Base-by-base conservation (phyloP, 2,797 vertebrate species). In the Sphenodon punctatus region DNA sequence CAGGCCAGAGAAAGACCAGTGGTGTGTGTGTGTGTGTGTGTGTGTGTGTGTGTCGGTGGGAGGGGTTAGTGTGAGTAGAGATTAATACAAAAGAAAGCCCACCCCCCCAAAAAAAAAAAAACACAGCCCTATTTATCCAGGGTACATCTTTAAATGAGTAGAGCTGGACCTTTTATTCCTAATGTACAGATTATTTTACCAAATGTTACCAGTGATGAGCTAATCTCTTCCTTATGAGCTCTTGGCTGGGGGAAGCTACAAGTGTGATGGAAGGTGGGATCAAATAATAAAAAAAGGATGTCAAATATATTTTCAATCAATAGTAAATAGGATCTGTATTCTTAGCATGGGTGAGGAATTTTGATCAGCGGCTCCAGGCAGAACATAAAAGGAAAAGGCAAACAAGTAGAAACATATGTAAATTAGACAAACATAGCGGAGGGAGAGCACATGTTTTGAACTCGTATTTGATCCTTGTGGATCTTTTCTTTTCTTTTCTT, bases 351-450 rank as follows among this genome's bases (percentile, higher is more conserved):
- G 43, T 59, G 87, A 88, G 78, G 34, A 86, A 85, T 56, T 78
- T 85, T 86, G 71, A 60, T 78, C 78, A 43, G 63, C 25, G 13
- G 41, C 56, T 75, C 78, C 88, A n/a, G n/a, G 51, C 71, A 76
- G 58, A 86, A 56, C 41, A 64, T 45, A 80, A 91, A 86, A 85
- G 66, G 74, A 84, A 87, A 82, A 0, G 0, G 19, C 65, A 82
- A 77, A 80, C 66, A 64, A 22, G 55, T 84, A 88, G 75, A 27
- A 82, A 71, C 53, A 60, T 67, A 80, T 75, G 72, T 76, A 84
- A 85, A 88, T 84, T 32, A 59, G 74, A 87, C 82, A 89, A 85
- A 77, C 72, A 85, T 58, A 49, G 70, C 86, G 78, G 64, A 92
- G 63, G 60, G 85, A n/a, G n/a, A n/a, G 30, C 79, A 78, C 63